Conservation (phyloP, 2,888 invertebrate species). For the Piscicola geometra region DNA sequence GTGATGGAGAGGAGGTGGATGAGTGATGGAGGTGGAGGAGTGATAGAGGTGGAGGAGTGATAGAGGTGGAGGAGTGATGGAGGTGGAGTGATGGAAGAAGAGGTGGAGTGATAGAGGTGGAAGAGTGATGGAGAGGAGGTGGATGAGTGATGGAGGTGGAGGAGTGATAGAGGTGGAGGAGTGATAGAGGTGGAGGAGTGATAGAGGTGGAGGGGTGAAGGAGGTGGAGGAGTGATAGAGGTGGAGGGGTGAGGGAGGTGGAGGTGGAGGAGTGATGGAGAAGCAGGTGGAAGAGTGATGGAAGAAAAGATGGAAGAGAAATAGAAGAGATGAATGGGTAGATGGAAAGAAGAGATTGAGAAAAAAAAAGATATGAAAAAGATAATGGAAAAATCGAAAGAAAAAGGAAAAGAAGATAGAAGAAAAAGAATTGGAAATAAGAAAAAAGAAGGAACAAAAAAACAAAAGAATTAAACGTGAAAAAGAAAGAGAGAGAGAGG, state of each 20-base stretch:
- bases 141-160: slow-evolving; percentile 96
- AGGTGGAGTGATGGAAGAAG: slow-evolving; percentile 94
- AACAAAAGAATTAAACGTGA: background rate
- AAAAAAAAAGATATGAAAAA: background rate
- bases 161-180: slow-evolving; percentile 78
- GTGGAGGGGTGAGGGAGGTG: background rate
- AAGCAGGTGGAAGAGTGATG: no score
- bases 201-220: slow-evolving; percentile 59
- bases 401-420: background rate
- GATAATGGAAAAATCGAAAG: background rate
- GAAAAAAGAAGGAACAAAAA: background rate
- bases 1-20: no score
- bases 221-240: slow-evolving; percentile 35
- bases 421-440: background rate
- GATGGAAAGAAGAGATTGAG: no score
- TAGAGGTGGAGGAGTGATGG: slow-evolving; percentile 87
- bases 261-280: background rate
- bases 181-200: slow-evolving; percentile 98
- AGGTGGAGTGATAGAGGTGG: slow-evolving; percentile 96
- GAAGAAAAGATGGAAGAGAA: no score
- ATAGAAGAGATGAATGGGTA: no score
- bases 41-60: slow-evolving; percentile 45
- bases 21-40: no score
- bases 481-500: background rate
- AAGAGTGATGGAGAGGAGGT: slow-evolving; percentile 99